These are phyloP conservation scores for Amphipoea lucens DNA, from an alignment of 2,888 invertebrate genomes.

Conservation along the genomic window DNA sequence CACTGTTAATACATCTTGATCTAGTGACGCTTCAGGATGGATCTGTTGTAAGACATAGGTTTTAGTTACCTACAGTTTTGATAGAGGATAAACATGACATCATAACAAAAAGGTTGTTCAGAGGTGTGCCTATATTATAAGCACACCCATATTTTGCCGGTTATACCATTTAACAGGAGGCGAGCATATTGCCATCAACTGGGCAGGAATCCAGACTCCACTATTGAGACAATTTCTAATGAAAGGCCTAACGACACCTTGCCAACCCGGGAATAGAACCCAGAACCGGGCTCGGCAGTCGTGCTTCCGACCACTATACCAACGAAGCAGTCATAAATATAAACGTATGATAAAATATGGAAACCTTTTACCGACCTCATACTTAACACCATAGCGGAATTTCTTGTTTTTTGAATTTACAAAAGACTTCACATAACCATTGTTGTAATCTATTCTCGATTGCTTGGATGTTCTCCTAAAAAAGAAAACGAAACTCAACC, in stretches of 20 bases:
- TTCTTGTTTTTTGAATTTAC: slow-evolving; percentile 23
- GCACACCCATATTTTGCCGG: too few relatives aligned
- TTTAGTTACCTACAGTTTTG: neutral
- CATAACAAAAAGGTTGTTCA: too few relatives aligned
- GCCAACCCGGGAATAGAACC: neutral
- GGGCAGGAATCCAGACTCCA: neutral
- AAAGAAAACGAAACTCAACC: slow-evolving; percentile 9
- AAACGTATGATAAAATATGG: neutral
- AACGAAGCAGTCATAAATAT: neutral
- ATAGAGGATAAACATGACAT: neutral
- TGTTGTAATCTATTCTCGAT: slow-evolving; percentile 78
- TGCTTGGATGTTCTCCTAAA: slow-evolving; percentile 71
- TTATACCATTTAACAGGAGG: neutral
- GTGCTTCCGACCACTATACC: neutral
- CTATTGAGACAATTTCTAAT: neutral
- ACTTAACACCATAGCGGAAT: slow-evolving; percentile 58
- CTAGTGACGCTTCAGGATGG: slow-evolving; percentile 69
- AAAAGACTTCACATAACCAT: slow-evolving; percentile 74
- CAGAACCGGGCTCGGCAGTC: neutral
- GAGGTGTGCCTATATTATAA: too few relatives aligned
- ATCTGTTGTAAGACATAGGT: slow-evolving; percentile 64
- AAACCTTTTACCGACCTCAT: slow-evolving; percentile 62
- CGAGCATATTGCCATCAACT: neutral
- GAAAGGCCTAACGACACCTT: too few relatives aligned
- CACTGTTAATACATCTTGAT: slow-evolving; percentile 39